Base-by-base conservation (phyloP, 2,113 vertebrate genomes). In the Clarias magur region DNA sequence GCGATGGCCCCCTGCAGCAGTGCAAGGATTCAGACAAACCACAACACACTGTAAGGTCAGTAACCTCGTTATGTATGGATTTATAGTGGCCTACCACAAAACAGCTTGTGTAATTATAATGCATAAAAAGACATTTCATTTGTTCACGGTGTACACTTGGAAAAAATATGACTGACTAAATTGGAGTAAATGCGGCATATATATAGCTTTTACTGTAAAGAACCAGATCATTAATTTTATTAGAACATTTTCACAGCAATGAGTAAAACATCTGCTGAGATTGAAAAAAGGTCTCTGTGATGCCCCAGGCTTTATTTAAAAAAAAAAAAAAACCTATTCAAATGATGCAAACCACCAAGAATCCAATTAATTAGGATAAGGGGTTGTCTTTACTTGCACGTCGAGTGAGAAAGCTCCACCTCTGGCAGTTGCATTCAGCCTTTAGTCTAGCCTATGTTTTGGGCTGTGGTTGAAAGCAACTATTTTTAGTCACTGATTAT, bases 41-140 rank as follows among this genome's bases (percentile, higher is more conserved):
- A n/a, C 48, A 48, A 68, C 80, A 70, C 19, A 57, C 85, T 53
- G 82, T 87, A 67, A 90, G 89, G 89, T 88, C 59, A 87, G 89
- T 90, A 34, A 83, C 68, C 79, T 84, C 48, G 83, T 76, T 59
- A 65, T 81, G 23, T 85, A 62, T 62, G 34, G n/a, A 85, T 73
- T 80, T 81, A 34, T 80, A 59, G 16, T 72, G 67, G 80, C 73
- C 10, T 48, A 54, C 25, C 56, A 72, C 63, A 73, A n/a, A 42
- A 84, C 38, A 84, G 54, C n/a, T 59, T 84, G 25, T 80, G 25
- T 1, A 38, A 79, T 78, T 53, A 42, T 34, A 34, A 34, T 53
- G 30, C 82, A 48, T 62, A 23, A 80, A 80, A 80, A 63, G 4
- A n/a, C 56, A 48, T 42, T 34, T 48, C n/a, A 42, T 56, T 17